Evolutionary conservation across 2,113 vertebrate genomes (phyloP), one percentile per base, ranked within the genome.

Genomic region (Sapajus apella): DNA sequence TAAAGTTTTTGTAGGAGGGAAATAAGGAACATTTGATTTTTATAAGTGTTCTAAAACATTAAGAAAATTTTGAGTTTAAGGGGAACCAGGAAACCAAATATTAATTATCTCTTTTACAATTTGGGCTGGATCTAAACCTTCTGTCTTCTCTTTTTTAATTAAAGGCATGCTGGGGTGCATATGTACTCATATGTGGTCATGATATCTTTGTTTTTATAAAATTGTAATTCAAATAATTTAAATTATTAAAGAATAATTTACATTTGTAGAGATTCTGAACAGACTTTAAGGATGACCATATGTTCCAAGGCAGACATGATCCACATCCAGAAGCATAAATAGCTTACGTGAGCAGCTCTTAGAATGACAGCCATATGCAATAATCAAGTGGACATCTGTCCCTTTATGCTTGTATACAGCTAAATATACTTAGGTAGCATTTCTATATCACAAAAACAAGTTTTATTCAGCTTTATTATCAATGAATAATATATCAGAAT

Each of bases 161-260:
- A 87, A 43, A 52, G 5, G 0, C 14, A 56, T 76, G 17, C 32
- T 58, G n/a, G 47, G 8, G 45, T 75, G 30, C 5, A 32, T 4
- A 5, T 17, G 0, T 43, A 79, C 8, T 79, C 93, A 7, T 72
- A 13, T 89, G 83, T 80, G 1, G 21, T 84, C 72, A 89, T 70
- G 87, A 70, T 6, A 52, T 83, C 40, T 82, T 83, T 45, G 3
- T 84, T 85, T 94, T 87, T 30, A 85, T 77, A 92, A 94, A 87
- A 58, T 64, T 43, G 32, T 17, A 90, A 85, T 86, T 87, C 20
- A 80, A 86, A 72, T 87, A 58, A 79, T 64, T 75, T 56, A 45
- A 87, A 92, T 45, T 45, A 43, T 96, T 30, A 96, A 85, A 32
- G 52, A 90, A 80, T 55, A 86, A 55, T 87, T 95, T 83, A 40